phyloP scores from a whole-genome alignment of 1,140 invertebrate genomes.

The Drosophila equinoxialis region DNA sequence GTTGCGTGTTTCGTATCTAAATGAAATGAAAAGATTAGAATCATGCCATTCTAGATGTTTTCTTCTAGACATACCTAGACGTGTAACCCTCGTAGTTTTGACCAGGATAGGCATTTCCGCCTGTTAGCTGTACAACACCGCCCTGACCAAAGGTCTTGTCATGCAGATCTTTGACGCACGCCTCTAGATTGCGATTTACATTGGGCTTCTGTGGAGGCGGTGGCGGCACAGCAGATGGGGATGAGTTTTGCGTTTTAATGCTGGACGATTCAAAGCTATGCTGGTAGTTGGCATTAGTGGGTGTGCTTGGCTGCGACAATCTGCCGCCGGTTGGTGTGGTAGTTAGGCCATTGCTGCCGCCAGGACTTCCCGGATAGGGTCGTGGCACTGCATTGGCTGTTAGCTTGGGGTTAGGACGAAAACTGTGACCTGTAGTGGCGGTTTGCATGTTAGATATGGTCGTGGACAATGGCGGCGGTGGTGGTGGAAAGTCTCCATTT shows the following conservation, averaged over 20 bases:
- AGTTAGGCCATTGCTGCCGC: conserved; percentile 66
- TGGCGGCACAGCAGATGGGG: conserved; percentile 45
- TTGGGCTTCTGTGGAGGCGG: conserved; percentile 65
- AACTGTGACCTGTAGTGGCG: conserved; percentile 67
- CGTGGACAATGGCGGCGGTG: conserved; percentile 76
- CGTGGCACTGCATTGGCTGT: conserved; percentile 82
- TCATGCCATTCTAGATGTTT: too few relatives aligned
- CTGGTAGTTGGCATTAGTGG: conserved; percentile 76
- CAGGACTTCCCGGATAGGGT: conserved; percentile 79
- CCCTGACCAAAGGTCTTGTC: conserved; percentile 82
- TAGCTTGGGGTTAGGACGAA: conserved; percentile 82
- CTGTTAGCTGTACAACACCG: conserved; percentile 76
- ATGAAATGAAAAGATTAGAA: neutral
- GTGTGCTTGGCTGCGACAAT: conserved; percentile 44
- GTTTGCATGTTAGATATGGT: conserved; percentile 82
- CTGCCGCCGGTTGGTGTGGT: conserved; percentile 35
- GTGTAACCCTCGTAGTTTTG: conserved; percentile 86
- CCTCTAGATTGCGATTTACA: conserved; percentile 78
- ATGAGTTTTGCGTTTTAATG: conserved; percentile 66
- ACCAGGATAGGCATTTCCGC: conserved; percentile 68
- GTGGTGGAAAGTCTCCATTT: conserved; percentile 74
- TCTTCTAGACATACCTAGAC: conserved; percentile 83
- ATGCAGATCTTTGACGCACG: conserved; percentile 80
- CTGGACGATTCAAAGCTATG: conserved; percentile 77
- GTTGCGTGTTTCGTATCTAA: conserved; percentile 81